Evolutionary conservation across 2,113 vertebrate genomes (phyloP).

Genomic region (Serinus canaria): DNA sequence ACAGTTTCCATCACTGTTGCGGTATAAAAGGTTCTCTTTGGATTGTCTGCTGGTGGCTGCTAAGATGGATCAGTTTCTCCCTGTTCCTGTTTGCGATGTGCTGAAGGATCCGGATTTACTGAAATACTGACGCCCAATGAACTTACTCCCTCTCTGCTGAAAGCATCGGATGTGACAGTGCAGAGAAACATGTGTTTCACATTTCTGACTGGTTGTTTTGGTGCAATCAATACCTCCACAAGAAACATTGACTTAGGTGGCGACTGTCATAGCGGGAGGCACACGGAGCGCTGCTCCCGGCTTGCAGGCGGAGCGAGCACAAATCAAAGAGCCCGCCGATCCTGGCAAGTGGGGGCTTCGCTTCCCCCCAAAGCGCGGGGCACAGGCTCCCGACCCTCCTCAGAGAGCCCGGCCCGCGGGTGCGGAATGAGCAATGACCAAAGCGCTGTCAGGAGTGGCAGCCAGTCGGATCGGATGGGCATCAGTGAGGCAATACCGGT

Average conservation of each 20-base stretch:
- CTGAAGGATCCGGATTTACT: slow-evolving; percentile 39
- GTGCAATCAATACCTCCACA: slow-evolving; percentile 55
- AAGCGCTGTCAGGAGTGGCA: slow-evolving; percentile 8
- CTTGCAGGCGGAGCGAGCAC: slow-evolving; percentile 18
- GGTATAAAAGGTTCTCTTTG: slow-evolving; percentile 50
- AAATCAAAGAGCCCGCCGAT: neutral
- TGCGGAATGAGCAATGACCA: slow-evolving; percentile 37
- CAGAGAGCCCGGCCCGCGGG: slow-evolving; percentile 25
- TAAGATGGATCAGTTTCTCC: slow-evolving; percentile 42
- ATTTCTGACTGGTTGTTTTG: slow-evolving; percentile 65
- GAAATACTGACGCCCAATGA: slow-evolving; percentile 36
- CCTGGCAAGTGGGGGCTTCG: neutral
- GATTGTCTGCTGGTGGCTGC: slow-evolving; percentile 44
- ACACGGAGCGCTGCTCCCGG: neutral
- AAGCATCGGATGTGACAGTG: slow-evolving; percentile 52
- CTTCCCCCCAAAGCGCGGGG: slow-evolving; percentile 2
- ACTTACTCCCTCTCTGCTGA: slow-evolving; percentile 30
- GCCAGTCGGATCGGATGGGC: slow-evolving; percentile 2
- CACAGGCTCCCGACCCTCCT: slow-evolving; percentile 4
- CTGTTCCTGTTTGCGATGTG: neutral
- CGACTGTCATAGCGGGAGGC: slow-evolving; percentile 23
- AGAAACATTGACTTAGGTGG: slow-evolving; percentile 53
- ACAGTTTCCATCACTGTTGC: slow-evolving; percentile 45
- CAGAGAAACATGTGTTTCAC: slow-evolving; percentile 67
- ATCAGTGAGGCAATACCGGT: neutral